Evolutionary conservation across 1,140 invertebrate genomes (phyloP).

Genomic region (Dendroctonus valens): DNA sequence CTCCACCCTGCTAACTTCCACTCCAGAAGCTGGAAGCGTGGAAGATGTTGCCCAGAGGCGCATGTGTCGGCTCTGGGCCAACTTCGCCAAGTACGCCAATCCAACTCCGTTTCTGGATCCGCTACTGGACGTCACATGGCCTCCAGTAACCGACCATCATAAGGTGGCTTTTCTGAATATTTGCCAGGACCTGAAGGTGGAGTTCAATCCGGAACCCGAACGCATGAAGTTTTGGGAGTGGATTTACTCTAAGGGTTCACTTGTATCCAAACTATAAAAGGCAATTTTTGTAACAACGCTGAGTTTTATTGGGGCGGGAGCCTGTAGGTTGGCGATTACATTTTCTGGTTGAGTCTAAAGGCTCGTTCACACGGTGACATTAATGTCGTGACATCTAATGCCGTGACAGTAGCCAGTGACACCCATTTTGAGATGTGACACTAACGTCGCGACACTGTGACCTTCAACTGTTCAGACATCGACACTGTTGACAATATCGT

Average conservation of each 20-base stretch:
- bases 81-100: slow-evolving; percentile 57
- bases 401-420: no score
- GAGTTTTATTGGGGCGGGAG: no score
- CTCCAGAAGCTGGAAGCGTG: slow-evolving; percentile 37
- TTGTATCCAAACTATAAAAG: slow-evolving; percentile 29
- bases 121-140: slow-evolving; percentile 50
- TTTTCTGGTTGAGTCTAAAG: no score
- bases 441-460: no score
- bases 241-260: slow-evolving; percentile 23
- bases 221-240: slow-evolving; percentile 50
- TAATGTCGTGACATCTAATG: no score
- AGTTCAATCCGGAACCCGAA: slow-evolving; percentile 46
- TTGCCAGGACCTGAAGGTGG: slow-evolving; percentile 35
- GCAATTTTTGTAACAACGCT: no score
- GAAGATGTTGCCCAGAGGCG: slow-evolving; percentile 49
- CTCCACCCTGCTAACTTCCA: slow-evolving; percentile 38
- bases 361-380: no score
- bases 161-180: slow-evolving; percentile 50
- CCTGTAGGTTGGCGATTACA: no score
- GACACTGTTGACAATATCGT: no score
- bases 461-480: no score
- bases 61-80: slow-evolving; percentile 55
- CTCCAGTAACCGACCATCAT: slow-evolving; percentile 49
- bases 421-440: no score
- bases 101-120: slow-evolving; percentile 48